Evolutionary conservation across 2,113 vertebrate genomes (phyloP).

Genomic region (Oceanodroma tethys): DNA sequence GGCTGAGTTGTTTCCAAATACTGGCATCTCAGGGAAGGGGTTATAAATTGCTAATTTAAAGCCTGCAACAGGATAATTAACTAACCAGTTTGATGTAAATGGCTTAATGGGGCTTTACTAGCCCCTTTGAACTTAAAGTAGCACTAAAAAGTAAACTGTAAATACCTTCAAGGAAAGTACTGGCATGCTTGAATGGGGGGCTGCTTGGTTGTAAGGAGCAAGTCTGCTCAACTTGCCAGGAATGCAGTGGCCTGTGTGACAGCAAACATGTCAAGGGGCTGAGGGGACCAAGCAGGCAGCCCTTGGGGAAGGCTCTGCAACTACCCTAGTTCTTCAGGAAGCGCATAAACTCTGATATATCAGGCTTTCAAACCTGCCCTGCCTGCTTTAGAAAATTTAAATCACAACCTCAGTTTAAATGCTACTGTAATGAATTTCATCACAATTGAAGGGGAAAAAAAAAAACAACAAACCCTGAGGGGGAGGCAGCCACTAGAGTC

Average conservation of each 20-base stretch:
- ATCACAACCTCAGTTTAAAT: slow-evolving; percentile 28
- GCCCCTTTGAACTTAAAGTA: slow-evolving; percentile 60
- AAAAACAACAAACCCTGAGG: background rate
- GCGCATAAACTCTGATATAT: background rate
- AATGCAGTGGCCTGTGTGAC: slow-evolving; percentile 7
- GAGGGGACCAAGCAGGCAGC: background rate
- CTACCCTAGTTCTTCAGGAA: background rate
- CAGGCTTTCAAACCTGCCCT: slow-evolving; percentile 47
- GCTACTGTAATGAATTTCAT: slow-evolving; percentile 43
- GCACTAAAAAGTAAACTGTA: slow-evolving; percentile 65
- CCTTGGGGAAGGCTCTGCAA: background rate
- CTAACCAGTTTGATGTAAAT: slow-evolving; percentile 66
- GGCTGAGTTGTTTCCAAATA: slow-evolving; percentile 36
- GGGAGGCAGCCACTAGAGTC: slow-evolving; percentile 30
- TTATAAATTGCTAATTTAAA: slow-evolving; percentile 65
- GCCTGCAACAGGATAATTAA: slow-evolving; percentile 58
- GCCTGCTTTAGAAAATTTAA: slow-evolving; percentile 54
- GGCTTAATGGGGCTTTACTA: slow-evolving; percentile 62
- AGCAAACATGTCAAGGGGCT: background rate
- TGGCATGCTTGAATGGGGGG: slow-evolving; percentile 9
- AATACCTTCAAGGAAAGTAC: slow-evolving; percentile 62
- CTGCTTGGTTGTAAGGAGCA: background rate
- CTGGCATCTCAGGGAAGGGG: slow-evolving; percentile 54
- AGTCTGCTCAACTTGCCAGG: slow-evolving; percentile 22
- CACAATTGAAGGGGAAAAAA: background rate